These are phyloP conservation scores for Burhinus oedicnemus DNA, from an alignment of 2,113 vertebrate species.

Conservation along the genomic window DNA sequence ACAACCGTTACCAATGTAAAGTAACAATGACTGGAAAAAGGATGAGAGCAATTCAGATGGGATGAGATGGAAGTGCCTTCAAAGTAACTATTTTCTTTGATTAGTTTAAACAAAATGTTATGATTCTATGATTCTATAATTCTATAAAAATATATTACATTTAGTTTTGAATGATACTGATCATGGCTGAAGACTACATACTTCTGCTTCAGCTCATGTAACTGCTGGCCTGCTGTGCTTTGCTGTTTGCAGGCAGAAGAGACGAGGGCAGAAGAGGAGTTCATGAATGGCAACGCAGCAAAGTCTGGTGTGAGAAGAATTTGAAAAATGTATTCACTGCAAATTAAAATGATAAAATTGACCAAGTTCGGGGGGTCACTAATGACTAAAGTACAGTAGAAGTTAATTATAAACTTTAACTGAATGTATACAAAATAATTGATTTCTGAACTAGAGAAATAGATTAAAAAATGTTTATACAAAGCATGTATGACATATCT, in stretches of 20 bases:
- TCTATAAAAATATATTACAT: neutral
- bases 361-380: neutral
- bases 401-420: neutral
- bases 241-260: neutral
- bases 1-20: neutral
- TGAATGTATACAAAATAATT: neutral
- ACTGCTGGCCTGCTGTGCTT: neutral
- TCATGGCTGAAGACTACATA: neutral
- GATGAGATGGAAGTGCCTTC: neutral
- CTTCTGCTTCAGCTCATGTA: neutral
- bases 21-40: neutral
- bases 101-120: neutral
- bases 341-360: neutral
- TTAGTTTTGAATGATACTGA: neutral
- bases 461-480: neutral
- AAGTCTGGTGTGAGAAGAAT: neutral
- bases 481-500: rapidly evolving
- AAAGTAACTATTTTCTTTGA: neutral
- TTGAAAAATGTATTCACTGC: neutral
- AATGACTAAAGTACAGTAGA: neutral
- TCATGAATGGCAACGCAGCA: neutral
- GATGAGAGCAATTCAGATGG: neutral
- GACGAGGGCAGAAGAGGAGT: neutral
- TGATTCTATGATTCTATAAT: neutral
- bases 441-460: neutral